Percentiles rank a stretch among this genome's conserved stretches.
These are phyloP conservation scores for Patiria miniata DNA, from an alignment of 35 echinoderm and acorn worm species.

Conservation along the genomic window DNA sequence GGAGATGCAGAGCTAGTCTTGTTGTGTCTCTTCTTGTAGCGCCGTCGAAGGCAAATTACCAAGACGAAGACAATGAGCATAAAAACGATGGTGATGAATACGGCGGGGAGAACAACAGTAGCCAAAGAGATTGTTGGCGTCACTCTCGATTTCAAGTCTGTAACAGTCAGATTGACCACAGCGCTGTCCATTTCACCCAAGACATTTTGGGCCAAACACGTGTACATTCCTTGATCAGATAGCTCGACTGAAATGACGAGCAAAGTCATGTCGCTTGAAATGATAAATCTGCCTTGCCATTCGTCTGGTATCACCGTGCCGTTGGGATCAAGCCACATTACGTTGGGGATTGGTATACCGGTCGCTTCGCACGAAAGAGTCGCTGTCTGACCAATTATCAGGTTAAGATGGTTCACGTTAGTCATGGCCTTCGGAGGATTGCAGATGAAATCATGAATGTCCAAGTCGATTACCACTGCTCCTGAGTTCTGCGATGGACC, in stretches of 20 bases:
- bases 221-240: background rate
- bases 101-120: background rate
- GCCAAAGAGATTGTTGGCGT: background rate
- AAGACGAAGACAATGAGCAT: background rate
- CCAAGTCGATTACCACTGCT: background rate
- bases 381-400: background rate
- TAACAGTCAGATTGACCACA: background rate
- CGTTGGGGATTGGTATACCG: background rate
- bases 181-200: background rate
- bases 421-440: background rate
- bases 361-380: background rate
- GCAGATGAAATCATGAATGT: background rate
- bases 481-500: background rate
- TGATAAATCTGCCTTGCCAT: background rate
- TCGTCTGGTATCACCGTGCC: background rate
- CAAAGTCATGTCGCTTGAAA: background rate
- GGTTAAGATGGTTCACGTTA: background rate
- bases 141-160: background rate
- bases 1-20: no score
- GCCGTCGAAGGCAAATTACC: background rate
- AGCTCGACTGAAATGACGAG: background rate
- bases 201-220: background rate
- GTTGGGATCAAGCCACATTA: background rate
- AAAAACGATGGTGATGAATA: background rate
- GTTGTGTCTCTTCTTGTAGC: background rate